A percentile compares a stretch with the other conserved stretches of the same genome.
These are phyloP conservation scores for Solen grandis DNA, from an alignment of 1,140 invertebrate genomes.

Conservation along the genomic window DNA sequence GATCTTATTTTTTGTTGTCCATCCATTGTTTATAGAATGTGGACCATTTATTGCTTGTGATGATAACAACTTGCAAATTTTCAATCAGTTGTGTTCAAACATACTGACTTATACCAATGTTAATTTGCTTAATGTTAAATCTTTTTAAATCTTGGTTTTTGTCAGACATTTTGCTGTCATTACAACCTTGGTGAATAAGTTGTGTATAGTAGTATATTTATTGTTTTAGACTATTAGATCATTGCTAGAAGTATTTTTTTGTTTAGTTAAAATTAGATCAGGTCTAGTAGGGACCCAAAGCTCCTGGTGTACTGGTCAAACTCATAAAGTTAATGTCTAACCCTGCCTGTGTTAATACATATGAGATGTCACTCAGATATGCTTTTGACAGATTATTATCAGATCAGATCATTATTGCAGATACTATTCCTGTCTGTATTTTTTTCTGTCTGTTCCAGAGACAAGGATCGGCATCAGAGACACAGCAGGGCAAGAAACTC, in stretches of 20 bases:
- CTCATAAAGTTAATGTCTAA: background rate
- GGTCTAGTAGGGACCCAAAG: background rate
- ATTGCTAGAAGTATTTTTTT: constrained; percentile 1
- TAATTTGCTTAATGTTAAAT: too few species aligned
- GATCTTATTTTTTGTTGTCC: too few species aligned
- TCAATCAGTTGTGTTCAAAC: too few species aligned
- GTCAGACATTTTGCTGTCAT: too few species aligned
- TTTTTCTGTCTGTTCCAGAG: constrained; percentile 1
- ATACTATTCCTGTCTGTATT: background rate
- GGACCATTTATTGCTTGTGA: too few species aligned
- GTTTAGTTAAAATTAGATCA: background rate
- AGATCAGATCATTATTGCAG: background rate
- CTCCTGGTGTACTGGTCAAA: background rate
- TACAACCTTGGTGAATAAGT: too few species aligned
- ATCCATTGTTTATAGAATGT: too few species aligned
- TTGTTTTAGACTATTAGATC: too few species aligned
- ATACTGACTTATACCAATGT: too few species aligned
- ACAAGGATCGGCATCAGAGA: constrained; percentile 11
- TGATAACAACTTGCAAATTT: too few species aligned
- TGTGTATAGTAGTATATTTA: too few species aligned
- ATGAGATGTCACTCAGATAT: background rate
- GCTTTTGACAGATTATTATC: background rate
- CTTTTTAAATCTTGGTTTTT: too few species aligned
- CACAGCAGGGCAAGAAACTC: constrained; percentile 2
- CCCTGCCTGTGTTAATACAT: background rate